A percentile compares a stretch with the other conserved stretches of the same genome.
These are phyloP conservation scores for Cephus nigrinus DNA, from an alignment of 2,888 invertebrate genomes.

Conservation along the genomic window DNA sequence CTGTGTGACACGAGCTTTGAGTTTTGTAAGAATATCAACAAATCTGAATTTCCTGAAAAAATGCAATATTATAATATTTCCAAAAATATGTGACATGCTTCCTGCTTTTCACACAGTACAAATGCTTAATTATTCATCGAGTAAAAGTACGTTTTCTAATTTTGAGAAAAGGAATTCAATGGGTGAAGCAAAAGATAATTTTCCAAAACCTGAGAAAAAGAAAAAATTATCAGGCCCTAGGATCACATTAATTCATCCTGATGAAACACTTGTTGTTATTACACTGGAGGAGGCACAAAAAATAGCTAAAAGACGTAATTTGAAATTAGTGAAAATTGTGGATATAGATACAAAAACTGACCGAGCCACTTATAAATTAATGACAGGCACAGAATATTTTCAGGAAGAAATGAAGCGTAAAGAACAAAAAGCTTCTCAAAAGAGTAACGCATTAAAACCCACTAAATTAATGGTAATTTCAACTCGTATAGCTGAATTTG, in stretches of 20 bases:
- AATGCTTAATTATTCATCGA: not conserved
- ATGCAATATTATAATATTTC: not conserved
- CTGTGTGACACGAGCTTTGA: not conserved
- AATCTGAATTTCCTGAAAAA: not conserved
- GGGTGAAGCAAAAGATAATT: not conserved
- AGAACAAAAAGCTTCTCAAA: conserved; percentile 25
- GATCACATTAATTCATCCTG: conserved; percentile 75
- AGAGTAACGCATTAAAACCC: conserved; percentile 32
- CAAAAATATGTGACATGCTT: not conserved
- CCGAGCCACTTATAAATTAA: conserved; percentile 77
- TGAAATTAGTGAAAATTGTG: conserved; percentile 77
- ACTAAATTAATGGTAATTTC: conserved; percentile 54
- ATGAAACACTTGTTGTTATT: conserved; percentile 71
- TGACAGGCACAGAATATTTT: conserved; percentile 69
- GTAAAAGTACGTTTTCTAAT: not conserved
- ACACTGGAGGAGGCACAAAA: conserved; percentile 78
- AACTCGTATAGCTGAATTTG: conserved; percentile 56
- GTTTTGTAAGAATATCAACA: not conserved
- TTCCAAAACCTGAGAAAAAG: conserved; percentile 44
- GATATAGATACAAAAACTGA: conserved; percentile 77
- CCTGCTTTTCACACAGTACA: not conserved
- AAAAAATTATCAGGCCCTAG: conserved; percentile 66
- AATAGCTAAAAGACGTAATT: conserved; percentile 74
- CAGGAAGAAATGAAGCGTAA: conserved; percentile 26
- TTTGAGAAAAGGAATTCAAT: not conserved